phyloP scores from a whole-genome alignment of 64 coral and sea anemone genomes.

The Cladopsammia gracilis region DNA sequence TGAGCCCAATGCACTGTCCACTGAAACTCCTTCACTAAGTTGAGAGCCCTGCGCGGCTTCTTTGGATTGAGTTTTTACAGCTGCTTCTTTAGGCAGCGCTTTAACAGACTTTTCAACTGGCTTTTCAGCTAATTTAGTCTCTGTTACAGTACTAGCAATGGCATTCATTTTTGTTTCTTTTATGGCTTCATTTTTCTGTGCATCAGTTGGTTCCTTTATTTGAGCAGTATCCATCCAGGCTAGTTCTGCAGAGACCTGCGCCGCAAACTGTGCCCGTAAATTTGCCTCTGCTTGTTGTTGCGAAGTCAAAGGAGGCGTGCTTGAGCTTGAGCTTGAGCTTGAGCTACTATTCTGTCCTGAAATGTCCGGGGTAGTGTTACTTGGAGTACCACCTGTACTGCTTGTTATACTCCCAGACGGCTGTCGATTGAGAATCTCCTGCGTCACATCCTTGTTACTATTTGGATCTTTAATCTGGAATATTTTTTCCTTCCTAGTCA shows the following conservation, averaged over 20 bases:
- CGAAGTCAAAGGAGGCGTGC: slow-evolving; percentile 68
- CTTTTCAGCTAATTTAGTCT: slow-evolving; percentile 7
- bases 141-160: background rate
- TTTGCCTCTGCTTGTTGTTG: slow-evolving; percentile 47
- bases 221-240: background rate
- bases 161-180: slow-evolving; percentile 3
- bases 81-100: background rate
- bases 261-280: slow-evolving; percentile 60
- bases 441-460: slow-evolving; percentile 88
- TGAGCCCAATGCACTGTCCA: background rate
- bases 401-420: slow-evolving; percentile 41
- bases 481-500: slow-evolving; percentile 59
- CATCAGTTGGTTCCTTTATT: slow-evolving; percentile 9
- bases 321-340: background rate
- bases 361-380: slow-evolving; percentile 41
- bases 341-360: slow-evolving; percentile 77
- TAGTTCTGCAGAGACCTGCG: slow-evolving; percentile 75
- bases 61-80: background rate
- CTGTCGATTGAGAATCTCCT: slow-evolving; percentile 69
- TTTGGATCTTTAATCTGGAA: slow-evolving; percentile 80
- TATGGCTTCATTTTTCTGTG: background rate
- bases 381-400: slow-evolving; percentile 51
- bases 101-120: background rate
- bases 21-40: slow-evolving; percentile 5
- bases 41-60: slow-evolving; percentile 7